Evolutionary conservation across 2,888 invertebrate species (phyloP).

Genomic region (Meteorus colon): DNA sequence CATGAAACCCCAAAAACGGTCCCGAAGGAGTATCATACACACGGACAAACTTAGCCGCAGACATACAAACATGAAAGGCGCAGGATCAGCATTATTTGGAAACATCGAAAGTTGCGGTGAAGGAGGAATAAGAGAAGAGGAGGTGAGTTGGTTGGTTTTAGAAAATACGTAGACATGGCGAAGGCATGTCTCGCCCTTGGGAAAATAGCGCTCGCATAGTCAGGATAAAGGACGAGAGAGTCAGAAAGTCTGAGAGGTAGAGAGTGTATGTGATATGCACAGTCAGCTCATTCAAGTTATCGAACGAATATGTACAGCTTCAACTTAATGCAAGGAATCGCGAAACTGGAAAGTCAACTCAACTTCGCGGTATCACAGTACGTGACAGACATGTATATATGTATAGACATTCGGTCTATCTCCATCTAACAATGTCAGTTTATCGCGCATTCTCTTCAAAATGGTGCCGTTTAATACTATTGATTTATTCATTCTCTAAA

Average conservation of each 20-base stretch:
- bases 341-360: conserved; percentile 31
- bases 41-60: background rate
- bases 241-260: background rate
- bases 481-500: too few relatives aligned
- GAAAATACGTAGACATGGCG: conserved; percentile 46
- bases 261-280: background rate
- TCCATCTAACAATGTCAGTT: too few relatives aligned
- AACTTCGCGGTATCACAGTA: background rate
- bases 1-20: too few relatives aligned
- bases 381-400: background rate
- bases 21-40: conserved; percentile 3
- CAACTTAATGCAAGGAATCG: conserved; percentile 26
- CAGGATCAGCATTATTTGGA: conserved; percentile 29
- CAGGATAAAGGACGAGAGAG: conserved; percentile 40
- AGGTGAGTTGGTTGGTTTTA: conserved; percentile 30
- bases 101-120: conserved; percentile 4
- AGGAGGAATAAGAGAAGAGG: conserved; percentile 21
- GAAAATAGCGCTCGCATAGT: conserved; percentile 46
- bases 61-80: background rate
- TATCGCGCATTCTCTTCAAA: too few relatives aligned
- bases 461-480: too few relatives aligned
- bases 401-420: too few relatives aligned
- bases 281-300: conserved; percentile 28
- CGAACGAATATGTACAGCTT: background rate
- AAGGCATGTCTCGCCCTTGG: conserved; percentile 48